Evolutionary conservation across 2,797 vertebrate species (phyloP), one percentile per base, ranked within the genome.

Genomic region (Sebastes taczanowskii): DNA sequence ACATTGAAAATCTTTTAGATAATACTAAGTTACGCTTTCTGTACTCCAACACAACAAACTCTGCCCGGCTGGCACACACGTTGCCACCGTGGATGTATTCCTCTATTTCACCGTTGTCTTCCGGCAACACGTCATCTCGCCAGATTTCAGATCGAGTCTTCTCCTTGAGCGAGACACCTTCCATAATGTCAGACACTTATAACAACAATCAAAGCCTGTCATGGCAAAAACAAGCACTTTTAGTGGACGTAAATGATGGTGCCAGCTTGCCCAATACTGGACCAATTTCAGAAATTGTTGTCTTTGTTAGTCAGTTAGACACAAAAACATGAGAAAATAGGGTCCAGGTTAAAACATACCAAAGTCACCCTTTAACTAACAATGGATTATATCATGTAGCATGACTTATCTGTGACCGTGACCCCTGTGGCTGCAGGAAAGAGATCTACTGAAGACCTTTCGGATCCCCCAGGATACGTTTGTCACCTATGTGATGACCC

Each of bases 391-490:
- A 29, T 22, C 14, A 61, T 34, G 27, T 53, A 38, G 16, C 34
- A 32, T 52, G 14, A 69, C 3, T 4, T 68, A 66, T 59, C 8
- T 64, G 4, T 72, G 59, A 77, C 35, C 5, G 2, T 85, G 32
- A 71, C 58, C 29, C 13, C 7, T 58, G 52, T 78, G 63, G 32
- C 68, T 77, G 70, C 82, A 98, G 97, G 97, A 99, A 85, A 95
- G 98, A 89, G 97, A 98, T 91, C 93, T 99, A 83, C 75, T 98
- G 71, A 98, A 97, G 91, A 97, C 97, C 9, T 98, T 99, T 92
- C 91, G 88, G 83, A 99, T 99, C 90, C 97, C 98, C 0, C 92
- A 95, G 93, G 97, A 98, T 89, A 97, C 97, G 0, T 96, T 99
- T 89, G 92, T 98, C 88, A 98, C 96, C 1, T 99, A 97, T 56